Conservation (phyloP, 2,113 vertebrate species). For the Tragulus kanchil region DNA sequence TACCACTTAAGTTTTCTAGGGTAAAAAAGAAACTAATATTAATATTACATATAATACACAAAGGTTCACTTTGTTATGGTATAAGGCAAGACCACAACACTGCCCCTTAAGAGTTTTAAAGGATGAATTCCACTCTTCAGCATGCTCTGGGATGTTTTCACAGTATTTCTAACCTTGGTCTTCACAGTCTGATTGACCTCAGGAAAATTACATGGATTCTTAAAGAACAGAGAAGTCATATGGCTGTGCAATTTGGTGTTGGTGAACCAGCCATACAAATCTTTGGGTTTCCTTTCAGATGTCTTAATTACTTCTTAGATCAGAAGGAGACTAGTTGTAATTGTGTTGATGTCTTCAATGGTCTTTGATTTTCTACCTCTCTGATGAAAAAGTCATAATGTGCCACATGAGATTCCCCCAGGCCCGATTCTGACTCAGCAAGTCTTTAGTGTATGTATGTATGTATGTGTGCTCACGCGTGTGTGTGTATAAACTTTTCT, state of each 20-base stretch:
- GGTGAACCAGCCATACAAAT: not conserved
- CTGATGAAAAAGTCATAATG: not conserved
- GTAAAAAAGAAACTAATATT: not conserved
- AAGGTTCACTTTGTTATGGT: slow-evolving; percentile 44
- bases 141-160: slow-evolving; percentile 52
- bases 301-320: not conserved
- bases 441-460: not conserved
- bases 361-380: not conserved
- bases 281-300: not conserved
- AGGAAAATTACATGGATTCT: slow-evolving; percentile 17
- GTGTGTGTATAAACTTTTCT: not conserved
- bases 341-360: not conserved
- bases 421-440: not conserved
- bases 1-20: not conserved
- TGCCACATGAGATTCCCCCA: not conserved
- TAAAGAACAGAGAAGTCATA: slow-evolving; percentile 34
- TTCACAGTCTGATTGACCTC: not conserved
- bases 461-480: not conserved
- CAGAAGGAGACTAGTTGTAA: not conserved
- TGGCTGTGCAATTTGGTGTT: not conserved
- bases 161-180: slow-evolving; percentile 50
- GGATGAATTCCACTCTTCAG: slow-evolving; percentile 32
- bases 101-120: not conserved
- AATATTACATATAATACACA: slow-evolving; percentile 45
- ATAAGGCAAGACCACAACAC: not conserved